Base-by-base conservation (phyloP, 1,140 invertebrate genomes). In the Diplogasteroides magnus region DNA sequence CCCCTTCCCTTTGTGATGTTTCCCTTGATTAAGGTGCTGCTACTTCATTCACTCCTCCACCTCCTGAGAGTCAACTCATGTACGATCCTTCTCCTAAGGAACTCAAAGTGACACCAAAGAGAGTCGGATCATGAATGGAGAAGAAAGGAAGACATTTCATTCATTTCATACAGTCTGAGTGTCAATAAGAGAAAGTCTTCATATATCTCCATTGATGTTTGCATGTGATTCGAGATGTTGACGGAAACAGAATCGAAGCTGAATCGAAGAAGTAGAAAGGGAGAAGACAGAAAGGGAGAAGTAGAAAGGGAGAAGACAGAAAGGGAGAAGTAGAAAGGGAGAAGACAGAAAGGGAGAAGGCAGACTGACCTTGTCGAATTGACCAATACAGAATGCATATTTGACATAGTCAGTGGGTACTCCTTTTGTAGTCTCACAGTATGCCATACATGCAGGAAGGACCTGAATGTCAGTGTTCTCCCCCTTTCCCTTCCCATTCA, bases 361-460 rank as follows among this genome's bases (percentile, higher is more conserved):
- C n/a, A n/a, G n/a, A n/a, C n/a, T 48, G 6, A 48, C 37, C 68
- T 82, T 81, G 67, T 81, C 75, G 60, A 81, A 81, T 57, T 81
- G 82, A n/a, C 67, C 55, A 28, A 81, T 48, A 61, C 79, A 81
- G 31, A 74, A 68, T 23, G 82, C 61, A 62, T 81, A 81, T 58
- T 76, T 75, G 31, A 82, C 58, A 37, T 82, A 82, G 64, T 81
- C 79, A n/a, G 79, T 83, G 13, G 79, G 79, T 2, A 82, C 79
- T 60, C 79, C 79, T 31, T 83, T 81, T 0, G 81, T 81, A 1
- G 79, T 81, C 67, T 81, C 78, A 65, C 79, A 81, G 56, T 81
- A 81, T 37, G 79, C 67, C 73, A 74, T 48, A 55, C 73, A 74
- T 2, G 48, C 71, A 32, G 65, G 67, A 26, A 75, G 6, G 1